Base-by-base conservation (phyloP, 1,140 invertebrate genomes). In the Apis florea region DNA sequence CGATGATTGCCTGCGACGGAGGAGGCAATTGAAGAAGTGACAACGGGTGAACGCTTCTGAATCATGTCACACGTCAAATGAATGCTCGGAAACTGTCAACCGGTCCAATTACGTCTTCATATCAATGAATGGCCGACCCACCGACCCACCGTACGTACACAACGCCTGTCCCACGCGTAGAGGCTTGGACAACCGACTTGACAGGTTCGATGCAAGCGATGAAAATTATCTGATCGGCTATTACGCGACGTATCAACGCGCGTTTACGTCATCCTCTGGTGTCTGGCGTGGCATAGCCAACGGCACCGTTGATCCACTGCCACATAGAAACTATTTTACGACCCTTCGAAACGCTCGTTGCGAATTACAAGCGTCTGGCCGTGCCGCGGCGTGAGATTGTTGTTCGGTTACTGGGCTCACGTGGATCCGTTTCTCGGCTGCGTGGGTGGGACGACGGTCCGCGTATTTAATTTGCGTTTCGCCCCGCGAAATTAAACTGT, bases 1-100 rank as follows among this genome's bases (percentile, higher is more conserved):
- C 87, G 89, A 90, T 90, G 90, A 90, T 91, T 91, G 89, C 85
- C 63, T 89, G 79, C 89, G 88, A 90, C 88, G 90, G 88, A 84
- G 88, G 78, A 89, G 90, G 89, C 92, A 93, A 93, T 92, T 93
- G 91, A 92, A 93, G 91, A 93, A 91, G 92, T 92, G 92, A 92
- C 91, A 93, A 93, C 91, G 92, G 89, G 89, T 92, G 91, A 91
- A 93, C 89, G 91, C 91, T 90, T 89, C 92, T 92, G 91, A 93
- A 93, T 93, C 92, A 93, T 93, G 92, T 92, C 91, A 93, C 92
- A 92, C 89, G 92, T 93, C 92, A 92, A 93, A 93, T 93, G 89
- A 93, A 86, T 87, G 90, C 90, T 91, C 90, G 91, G 90, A 91
- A 92, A 92, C 91, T 92, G 91, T 92, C 91, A 92, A 83, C 87